Evolutionary conservation across 2,888 invertebrate species (phyloP), one percentile per base, ranked within the genome.

Genomic region (Ophion ventricosus): DNA sequence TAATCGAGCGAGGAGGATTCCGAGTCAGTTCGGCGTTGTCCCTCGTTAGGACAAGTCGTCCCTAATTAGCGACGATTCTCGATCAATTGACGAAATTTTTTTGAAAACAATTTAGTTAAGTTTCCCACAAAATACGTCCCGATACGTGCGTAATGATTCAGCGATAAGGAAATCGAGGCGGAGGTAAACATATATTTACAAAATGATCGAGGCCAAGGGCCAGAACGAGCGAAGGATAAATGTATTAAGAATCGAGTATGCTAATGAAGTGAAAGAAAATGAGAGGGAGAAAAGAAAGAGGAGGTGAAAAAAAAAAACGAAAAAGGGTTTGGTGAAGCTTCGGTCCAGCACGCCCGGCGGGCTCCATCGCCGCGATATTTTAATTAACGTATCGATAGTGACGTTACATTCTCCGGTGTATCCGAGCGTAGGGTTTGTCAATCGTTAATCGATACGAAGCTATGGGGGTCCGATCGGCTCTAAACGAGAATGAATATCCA

Each of bases 361-460:
- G 86, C 88, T 84, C 89, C 84, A 82, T 86, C 88, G 87, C 87
- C 87, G 80, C 90, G 90, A 92, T 92, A 91, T 92, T 92, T 92
- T 92, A 92, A 92, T 92, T 92, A 92, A 92, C 91, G 90, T 91
- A 91, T 91, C 90, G 92, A 92, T 92, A 91, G 88, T 89, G 80
- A 80, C 74, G 85, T 85, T 85, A 85, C 85, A 85, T 80, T 79
- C 80, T 29, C 57, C 49, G 26, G 77, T 77, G 82, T 80, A 85
- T 85, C 82, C 54, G 80, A 85, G 80, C 85, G 80, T 77, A 80
- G 82, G 49, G 73, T 85, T 79, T 75, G 80, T 84, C 86, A 80
- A 85, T 84, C 85, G 83, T 83, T 79, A 84, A 83, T 84, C 85
- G 78, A 72, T 76, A 69, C 69, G 75, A 80, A 69, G 73, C 40